A percentile compares a stretch with the other conserved stretches of the same genome.
Conservation (phyloP, 2,113 vertebrate genomes). For the Ramphastos sulfuratus region DNA sequence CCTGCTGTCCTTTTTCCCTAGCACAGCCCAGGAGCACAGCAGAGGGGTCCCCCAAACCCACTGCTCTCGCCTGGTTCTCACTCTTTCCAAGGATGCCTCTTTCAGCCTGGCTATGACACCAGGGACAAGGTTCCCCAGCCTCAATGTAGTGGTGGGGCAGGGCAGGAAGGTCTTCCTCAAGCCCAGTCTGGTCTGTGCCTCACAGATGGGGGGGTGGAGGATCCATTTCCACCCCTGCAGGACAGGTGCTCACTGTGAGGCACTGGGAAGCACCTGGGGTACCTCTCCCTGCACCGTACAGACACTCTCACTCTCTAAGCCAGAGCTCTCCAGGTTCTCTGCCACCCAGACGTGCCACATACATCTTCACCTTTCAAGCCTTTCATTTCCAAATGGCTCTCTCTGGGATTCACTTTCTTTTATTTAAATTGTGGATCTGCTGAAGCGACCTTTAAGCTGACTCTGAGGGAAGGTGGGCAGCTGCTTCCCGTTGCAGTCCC, state of each 20-base stretch:
- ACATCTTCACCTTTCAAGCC: background rate
- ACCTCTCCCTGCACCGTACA: background rate
- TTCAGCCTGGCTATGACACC: fast-evolving
- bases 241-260: background rate
- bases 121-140: fast-evolving
- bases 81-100: background rate
- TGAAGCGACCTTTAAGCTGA: slow-evolving; percentile 7
- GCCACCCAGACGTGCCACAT: background rate
- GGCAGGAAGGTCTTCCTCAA: background rate
- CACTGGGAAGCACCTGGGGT: background rate
- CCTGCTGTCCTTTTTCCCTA: background rate
- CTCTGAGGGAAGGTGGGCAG: background rate
- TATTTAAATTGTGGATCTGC: background rate
- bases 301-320: background rate
- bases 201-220: fast-evolving
- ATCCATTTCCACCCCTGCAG: background rate
- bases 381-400: slow-evolving; percentile 18
- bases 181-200: background rate
- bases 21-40: background rate
- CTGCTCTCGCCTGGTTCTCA: fast-evolving
- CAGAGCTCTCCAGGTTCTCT: background rate
- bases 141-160: background rate
- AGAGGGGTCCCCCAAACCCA: background rate
- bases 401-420: background rate
- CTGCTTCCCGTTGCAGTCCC: background rate